These are phyloP conservation scores for Pseudorasbora parva DNA, from an alignment of 2,113 vertebrate species.

Conservation along the genomic window DNA sequence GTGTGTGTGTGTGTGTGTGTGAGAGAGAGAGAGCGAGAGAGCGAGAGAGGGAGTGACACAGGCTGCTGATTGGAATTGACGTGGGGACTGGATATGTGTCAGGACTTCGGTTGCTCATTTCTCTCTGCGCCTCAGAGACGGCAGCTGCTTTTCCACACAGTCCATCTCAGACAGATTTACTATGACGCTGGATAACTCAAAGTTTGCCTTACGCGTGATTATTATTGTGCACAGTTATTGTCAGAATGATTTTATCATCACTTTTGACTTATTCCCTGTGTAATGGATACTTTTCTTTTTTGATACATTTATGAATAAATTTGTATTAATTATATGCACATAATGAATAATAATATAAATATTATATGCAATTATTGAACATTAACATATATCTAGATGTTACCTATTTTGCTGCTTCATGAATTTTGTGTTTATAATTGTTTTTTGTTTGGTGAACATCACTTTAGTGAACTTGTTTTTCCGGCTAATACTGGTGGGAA, in stretches of 20 bases:
- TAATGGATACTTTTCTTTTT: too few species aligned
- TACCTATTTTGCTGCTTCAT: too few species aligned
- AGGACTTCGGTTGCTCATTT: slow-evolving; percentile 79
- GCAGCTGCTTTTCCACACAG: slow-evolving; percentile 64
- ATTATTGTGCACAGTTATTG: not conserved
- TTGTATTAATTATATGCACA: not conserved
- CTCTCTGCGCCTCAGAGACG: slow-evolving; percentile 64
- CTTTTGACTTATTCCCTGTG: not conserved
- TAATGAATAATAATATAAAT: not conserved
- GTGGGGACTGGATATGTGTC: slow-evolving; percentile 74
- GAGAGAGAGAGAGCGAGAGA: too few species aligned
- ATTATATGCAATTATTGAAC: too few species aligned
- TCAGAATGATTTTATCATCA: not conserved
- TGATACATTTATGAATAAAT: not conserved
- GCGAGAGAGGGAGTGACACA: slow-evolving; percentile 68
- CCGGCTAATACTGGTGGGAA: too few species aligned
- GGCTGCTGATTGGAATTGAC: slow-evolving; percentile 78
- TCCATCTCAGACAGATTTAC: slow-evolving; percentile 12
- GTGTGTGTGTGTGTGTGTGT: slow-evolving; percentile 29
- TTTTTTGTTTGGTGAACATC: too few species aligned
- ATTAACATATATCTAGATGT: too few species aligned
- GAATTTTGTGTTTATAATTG: not conserved
- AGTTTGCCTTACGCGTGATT: slow-evolving; percentile 37
- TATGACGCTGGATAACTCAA: not conserved
- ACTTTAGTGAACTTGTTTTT: too few species aligned